phyloP scores from a whole-genome alignment of 2,113 vertebrate genomes.

The Eonycteris spelaea region DNA sequence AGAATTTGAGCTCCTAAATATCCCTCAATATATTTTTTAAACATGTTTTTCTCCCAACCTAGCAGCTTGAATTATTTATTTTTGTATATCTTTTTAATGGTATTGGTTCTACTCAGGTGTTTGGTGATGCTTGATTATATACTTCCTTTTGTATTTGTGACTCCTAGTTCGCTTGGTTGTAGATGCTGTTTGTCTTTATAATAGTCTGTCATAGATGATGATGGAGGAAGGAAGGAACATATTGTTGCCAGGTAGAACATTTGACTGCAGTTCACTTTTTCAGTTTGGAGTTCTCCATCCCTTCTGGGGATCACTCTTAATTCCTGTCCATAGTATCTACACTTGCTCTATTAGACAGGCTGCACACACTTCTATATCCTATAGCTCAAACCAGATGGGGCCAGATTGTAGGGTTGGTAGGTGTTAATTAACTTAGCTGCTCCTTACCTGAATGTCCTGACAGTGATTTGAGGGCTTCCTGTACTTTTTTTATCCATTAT shows the following conservation, averaged over 20 bases:
- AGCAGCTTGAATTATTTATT: neutral
- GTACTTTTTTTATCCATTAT: neutral
- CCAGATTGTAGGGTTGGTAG: neutral
- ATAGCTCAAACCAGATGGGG: neutral
- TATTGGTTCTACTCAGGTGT: neutral
- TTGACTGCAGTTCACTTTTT: neutral
- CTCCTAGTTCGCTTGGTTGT: neutral
- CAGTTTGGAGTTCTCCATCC: neutral
- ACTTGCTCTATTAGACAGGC: neutral
- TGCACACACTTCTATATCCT: neutral
- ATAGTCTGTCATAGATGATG: neutral
- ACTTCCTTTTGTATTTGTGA: neutral
- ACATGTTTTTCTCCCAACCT: neutral
- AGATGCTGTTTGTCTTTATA: neutral
- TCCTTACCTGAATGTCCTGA: neutral
- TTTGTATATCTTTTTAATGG: neutral
- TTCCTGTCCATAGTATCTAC: neutral
- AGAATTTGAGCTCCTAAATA: neutral
- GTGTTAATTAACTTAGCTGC: neutral
- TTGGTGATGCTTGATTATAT: neutral
- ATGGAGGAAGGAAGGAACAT: neutral
- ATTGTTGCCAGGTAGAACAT: neutral
- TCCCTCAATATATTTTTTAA: neutral
- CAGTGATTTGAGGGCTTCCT: neutral
- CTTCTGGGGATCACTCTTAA: neutral